Evolutionary conservation across 2,888 invertebrate species (phyloP).

Genomic region (Aphidoletes aphidimyza): DNA sequence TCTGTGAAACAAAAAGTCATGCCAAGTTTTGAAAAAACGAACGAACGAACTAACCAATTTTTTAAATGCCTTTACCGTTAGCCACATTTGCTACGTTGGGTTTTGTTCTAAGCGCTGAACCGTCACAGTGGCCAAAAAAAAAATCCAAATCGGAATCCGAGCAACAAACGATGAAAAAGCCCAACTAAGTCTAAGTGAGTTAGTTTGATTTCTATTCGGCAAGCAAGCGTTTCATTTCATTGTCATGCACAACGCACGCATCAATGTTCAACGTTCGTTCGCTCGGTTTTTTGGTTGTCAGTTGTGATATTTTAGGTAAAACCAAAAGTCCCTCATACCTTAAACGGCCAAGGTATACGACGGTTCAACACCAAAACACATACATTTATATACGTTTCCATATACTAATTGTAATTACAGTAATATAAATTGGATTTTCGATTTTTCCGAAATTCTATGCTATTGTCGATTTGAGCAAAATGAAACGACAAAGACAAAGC

Average conservation of each 20-base stretch:
- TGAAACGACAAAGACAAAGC: background rate
- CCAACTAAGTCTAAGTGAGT: background rate
- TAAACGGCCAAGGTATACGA: no score
- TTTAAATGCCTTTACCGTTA: constrained; percentile 23
- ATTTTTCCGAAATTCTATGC: constrained; percentile 41
- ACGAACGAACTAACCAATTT: background rate
- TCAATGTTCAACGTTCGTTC: background rate
- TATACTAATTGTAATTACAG: constrained; percentile 37
- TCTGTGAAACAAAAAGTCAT: background rate
- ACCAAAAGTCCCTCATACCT: no score
- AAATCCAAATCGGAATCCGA: constrained; percentile 6
- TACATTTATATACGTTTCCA: background rate
- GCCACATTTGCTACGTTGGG: background rate
- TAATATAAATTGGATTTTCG: constrained; percentile 46
- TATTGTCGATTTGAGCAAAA: background rate
- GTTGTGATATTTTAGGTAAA: background rate
- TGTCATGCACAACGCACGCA: constrained; percentile 46
- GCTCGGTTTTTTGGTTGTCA: background rate
- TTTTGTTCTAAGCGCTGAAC: constrained; percentile 6
- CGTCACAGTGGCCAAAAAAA: background rate
- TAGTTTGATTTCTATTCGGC: background rate
- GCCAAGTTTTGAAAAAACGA: background rate
- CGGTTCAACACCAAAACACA: no score
- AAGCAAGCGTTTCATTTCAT: background rate
- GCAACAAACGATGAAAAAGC: background rate